Base-by-base conservation (phyloP, 1,140 invertebrate species). In the Antheraea mylitta region DNA sequence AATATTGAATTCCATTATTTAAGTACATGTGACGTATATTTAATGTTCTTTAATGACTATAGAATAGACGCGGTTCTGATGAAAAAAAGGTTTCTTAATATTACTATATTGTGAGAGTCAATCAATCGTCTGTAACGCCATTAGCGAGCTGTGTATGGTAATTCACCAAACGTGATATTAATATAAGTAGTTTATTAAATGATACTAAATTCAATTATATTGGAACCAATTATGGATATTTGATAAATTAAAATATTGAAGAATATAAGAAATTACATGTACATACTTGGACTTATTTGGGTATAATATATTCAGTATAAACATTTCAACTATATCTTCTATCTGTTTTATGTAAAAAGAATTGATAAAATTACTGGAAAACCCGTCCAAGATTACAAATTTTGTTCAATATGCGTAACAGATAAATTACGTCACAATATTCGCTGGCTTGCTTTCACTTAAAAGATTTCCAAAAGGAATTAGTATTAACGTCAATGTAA, bases 101-200 rank as follows among this genome's bases (percentile, higher is more conserved):
- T 53, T 16, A 53, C 45, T 16, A 53, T 2, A 53, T 53, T n/a
- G 5, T 6, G 45, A 9, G 45, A 9, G 45, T 53, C 7, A 53
- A 16, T 1, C 16, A 16, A 53, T 53, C 0, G 45, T 16, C 1
- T 5, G 45, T 53, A n/a, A n/a, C 9, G 6, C 45, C 45, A 16
- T 53, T 53, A 53, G 11, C 45, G 16, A 53, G 9, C 16, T 53
- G 45, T 53, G 16, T 53, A 53, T 53, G 45, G 11, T 53, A 53
- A 53, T 53, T 53, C 45, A 53, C 45, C 45, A 16, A 53, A 69
- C 37, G 58, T 68, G 58, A 72, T 45, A 70, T 22, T 66, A 61
- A 36, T 66, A 18, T 64, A 69, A 64, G 61, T 62, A 53, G 64
- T 58, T 69, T 13, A 53, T 53, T 53, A 53, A 53, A 16, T 53